These are phyloP conservation scores for Chiridota heheva DNA, from an alignment of 35 echinoderm and acorn worm genomes.

Conservation along the genomic window DNA sequence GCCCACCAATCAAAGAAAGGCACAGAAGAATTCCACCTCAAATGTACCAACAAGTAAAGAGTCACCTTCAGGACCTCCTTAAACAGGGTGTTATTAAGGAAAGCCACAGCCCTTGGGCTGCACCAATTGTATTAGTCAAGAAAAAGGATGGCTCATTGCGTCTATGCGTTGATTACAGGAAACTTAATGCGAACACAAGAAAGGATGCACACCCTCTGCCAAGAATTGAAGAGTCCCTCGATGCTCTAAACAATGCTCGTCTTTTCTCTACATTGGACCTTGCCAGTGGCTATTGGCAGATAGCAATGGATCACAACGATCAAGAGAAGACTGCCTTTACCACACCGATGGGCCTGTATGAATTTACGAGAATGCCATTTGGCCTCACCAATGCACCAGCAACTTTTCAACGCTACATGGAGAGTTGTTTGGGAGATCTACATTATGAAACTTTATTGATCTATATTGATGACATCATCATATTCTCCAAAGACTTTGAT, in stretches of 20 bases:
- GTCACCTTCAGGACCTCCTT: not conserved
- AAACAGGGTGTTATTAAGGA: conserved; percentile 1
- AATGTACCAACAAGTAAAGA: conserved; percentile 32
- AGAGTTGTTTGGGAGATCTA: conserved; percentile 60
- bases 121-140: conserved; percentile 28
- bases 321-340: conserved; percentile 73
- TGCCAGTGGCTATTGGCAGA: conserved; percentile 41
- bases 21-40: conserved; percentile 7
- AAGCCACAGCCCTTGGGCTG: conserved; percentile 18
- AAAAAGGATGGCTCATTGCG: conserved; percentile 2
- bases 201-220: conserved; percentile 21
- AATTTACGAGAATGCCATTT: conserved; percentile 76
- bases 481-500: conserved; percentile 44
- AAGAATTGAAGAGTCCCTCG: not conserved
- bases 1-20: conserved; percentile 4
- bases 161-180: conserved; percentile 29
- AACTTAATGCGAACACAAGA: not conserved
- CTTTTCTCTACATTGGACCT: conserved; percentile 38
- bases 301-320: conserved; percentile 46
- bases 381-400: conserved; percentile 61
- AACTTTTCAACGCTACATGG: conserved; percentile 72
- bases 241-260: not conserved
- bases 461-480: conserved; percentile 70
- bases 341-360: conserved; percentile 61
- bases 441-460: conserved; percentile 44